Percentiles rank a stretch among this genome's conserved stretches.
Evolutionary conservation across 2,797 vertebrate genomes (phyloP).

Genomic region (Calcarius lapponicus): DNA sequence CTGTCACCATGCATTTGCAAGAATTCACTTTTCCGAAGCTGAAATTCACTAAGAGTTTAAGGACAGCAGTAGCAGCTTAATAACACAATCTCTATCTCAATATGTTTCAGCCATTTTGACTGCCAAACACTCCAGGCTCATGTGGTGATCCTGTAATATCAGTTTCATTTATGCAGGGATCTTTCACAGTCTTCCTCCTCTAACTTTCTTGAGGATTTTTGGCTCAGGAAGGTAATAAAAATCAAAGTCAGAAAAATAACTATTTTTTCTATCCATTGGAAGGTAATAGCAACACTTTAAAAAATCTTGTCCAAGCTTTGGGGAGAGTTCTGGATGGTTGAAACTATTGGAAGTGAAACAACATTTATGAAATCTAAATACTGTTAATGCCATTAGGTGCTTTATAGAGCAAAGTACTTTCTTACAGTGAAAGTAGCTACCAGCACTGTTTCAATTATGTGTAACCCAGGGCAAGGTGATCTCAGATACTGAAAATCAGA

Average conservation of each 20-base stretch:
- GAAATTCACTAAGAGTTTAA: not conserved
- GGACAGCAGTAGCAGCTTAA: not conserved
- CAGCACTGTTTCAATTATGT: not conserved
- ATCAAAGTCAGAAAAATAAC: not conserved
- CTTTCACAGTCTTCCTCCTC: not conserved
- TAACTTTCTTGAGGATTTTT: not conserved
- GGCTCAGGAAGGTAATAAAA: not conserved
- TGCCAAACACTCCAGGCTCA: not conserved
- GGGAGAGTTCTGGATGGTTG: not conserved
- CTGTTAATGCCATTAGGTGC: not conserved
- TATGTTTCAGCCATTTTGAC: not conserved
- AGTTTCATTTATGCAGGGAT: not conserved
- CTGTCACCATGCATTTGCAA: not conserved
- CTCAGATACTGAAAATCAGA: not conserved
- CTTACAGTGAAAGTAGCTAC: not conserved
- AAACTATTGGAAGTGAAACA: not conserved
- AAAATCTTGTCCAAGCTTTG: not conserved
- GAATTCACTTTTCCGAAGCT: not conserved
- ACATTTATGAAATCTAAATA: not conserved
- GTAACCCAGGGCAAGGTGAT: not conserved
- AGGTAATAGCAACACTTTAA: not conserved
- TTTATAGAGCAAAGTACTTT: not conserved
- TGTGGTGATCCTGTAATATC: not conserved
- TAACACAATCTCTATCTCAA: not conserved
- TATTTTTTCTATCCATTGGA: not conserved